These are phyloP conservation scores for Siniperca chuatsi DNA, from an alignment of 2,113 vertebrate genomes.

Conservation along the genomic window DNA sequence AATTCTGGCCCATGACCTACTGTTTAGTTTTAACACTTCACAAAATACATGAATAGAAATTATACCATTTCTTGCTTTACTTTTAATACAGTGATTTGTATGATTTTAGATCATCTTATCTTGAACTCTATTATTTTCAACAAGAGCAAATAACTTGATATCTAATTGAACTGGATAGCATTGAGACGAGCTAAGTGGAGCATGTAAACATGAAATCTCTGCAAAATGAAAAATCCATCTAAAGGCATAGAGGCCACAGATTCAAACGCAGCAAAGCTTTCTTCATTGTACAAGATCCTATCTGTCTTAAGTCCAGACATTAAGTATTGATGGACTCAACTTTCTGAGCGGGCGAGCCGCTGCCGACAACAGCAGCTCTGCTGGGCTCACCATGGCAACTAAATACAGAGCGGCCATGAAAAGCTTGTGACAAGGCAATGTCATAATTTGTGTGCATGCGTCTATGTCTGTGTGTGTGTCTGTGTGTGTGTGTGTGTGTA, in stretches of 20 bases:
- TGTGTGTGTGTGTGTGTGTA: not conserved
- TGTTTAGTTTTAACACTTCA: too few relatives aligned
- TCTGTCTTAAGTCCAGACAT: slow-evolving; percentile 46
- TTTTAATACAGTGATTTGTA: not conserved
- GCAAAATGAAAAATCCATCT: not conserved
- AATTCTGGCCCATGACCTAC: not conserved
- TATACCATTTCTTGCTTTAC: too few relatives aligned
- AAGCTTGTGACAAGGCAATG: slow-evolving; percentile 11
- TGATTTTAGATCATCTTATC: not conserved
- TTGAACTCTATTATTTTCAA: not conserved
- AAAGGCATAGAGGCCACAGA: not conserved
- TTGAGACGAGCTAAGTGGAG: not conserved
- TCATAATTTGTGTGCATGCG: not conserved
- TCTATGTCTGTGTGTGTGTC: not conserved
- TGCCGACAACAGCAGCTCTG: slow-evolving; percentile 13
- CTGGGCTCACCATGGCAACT: slow-evolving; percentile 63
- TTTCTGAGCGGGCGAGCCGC: not conserved
- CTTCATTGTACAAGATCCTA: slow-evolving; percentile 3
- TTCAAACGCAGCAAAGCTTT: slow-evolving; percentile 13
- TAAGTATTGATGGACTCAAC: slow-evolving; percentile 51
- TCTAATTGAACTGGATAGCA: not conserved
- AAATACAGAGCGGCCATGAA: slow-evolving; percentile 15
- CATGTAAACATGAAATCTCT: not conserved
- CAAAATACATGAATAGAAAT: too few relatives aligned
- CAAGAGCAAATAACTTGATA: not conserved